phyloP scores from a whole-genome alignment of 2,797 vertebrate species.

The Clamator glandarius region DNA sequence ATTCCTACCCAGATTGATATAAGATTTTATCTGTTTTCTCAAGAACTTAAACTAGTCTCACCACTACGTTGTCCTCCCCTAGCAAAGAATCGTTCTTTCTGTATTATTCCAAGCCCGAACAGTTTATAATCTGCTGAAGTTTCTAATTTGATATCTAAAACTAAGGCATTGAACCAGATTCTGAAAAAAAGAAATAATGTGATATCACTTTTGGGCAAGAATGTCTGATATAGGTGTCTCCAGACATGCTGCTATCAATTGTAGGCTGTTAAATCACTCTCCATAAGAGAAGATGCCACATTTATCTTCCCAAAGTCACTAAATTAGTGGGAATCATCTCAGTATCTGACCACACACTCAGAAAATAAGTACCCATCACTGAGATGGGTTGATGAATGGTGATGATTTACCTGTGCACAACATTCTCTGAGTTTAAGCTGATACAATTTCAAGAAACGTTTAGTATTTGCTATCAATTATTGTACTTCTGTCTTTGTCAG shows the following conservation, averaged over 20 bases:
- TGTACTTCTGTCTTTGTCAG: not conserved
- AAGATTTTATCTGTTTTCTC: slow-evolving; percentile 25
- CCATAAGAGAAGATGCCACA: not conserved
- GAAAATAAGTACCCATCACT: not conserved
- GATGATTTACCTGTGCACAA: not conserved
- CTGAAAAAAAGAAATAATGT: not conserved
- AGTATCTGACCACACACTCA: not conserved
- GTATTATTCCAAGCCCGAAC: not conserved
- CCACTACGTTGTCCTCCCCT: not conserved
- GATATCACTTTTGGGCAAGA: not conserved
- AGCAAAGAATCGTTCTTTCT: not conserved
- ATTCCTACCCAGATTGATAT: not conserved
- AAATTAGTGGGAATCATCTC: not conserved
- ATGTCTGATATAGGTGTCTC: not conserved
- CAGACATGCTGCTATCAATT: not conserved
- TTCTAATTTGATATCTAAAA: not conserved
- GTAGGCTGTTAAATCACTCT: not conserved
- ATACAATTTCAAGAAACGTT: not conserved
- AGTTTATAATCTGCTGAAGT: not conserved
- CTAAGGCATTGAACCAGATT: not conserved
- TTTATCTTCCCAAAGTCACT: not conserved
- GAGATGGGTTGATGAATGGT: not conserved
- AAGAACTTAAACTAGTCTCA: not conserved
- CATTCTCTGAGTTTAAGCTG: not conserved
- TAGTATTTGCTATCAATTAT: not conserved